Conservation (phyloP, 2,113 vertebrate species). For the Mormyrus iriodes region DNA sequence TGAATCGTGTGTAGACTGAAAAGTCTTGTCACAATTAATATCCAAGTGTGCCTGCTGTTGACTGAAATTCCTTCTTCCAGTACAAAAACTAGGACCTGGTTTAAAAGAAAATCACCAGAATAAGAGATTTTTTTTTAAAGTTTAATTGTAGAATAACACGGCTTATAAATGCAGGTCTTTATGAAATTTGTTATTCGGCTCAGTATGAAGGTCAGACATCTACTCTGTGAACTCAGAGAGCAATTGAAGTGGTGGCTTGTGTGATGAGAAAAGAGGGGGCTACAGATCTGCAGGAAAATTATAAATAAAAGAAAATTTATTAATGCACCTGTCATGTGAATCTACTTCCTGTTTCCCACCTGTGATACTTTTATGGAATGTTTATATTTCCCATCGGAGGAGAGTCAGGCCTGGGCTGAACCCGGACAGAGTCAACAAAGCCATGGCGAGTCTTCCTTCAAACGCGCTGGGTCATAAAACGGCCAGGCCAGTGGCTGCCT, state of each 20-base stretch:
- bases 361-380: not conserved
- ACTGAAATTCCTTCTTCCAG: not conserved
- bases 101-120: not conserved
- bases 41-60: not conserved
- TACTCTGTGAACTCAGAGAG: not conserved
- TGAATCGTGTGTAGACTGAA: not conserved
- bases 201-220: not conserved
- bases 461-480: not conserved
- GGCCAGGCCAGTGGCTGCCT: not conserved
- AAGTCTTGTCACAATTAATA: not conserved
- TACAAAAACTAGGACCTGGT: not conserved
- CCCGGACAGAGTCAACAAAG: not conserved
- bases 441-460: not conserved
- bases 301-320: not conserved
- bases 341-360: not conserved
- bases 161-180: not conserved
- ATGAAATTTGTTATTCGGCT: not conserved
- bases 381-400: not conserved
- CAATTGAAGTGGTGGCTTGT: not conserved
- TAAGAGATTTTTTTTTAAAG: not conserved
- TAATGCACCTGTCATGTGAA: not conserved
- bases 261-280: not conserved
- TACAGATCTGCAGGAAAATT: not conserved
- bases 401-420: not conserved
- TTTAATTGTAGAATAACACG: not conserved